Conservation (phyloP, 2,113 vertebrate species). For the Sakesphorus luctuosus region DNA sequence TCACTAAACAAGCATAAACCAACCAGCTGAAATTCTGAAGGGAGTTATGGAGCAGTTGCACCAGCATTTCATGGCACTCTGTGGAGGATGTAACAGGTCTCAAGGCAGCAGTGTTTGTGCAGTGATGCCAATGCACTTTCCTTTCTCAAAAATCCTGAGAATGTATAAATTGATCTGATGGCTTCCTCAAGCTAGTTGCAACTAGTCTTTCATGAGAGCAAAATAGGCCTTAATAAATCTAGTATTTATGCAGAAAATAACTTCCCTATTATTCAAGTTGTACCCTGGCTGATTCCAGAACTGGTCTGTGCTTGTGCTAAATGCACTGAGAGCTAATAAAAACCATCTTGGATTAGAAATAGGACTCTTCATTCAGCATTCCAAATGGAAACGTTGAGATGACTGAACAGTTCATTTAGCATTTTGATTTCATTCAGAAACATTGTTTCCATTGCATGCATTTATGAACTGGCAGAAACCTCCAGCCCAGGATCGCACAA, state of each 20-base stretch:
- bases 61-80: neutral
- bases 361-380: slow-evolving; percentile 36
- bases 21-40: neutral
- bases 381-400: slow-evolving; percentile 63
- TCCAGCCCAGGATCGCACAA: slow-evolving; percentile 25
- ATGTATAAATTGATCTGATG: neutral
- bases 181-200: neutral
- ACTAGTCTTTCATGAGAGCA: slow-evolving; percentile 8
- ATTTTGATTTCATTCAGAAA: slow-evolving; percentile 53
- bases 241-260: slow-evolving; percentile 44
- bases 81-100: neutral
- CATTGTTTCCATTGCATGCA: slow-evolving; percentile 42
- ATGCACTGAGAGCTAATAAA: slow-evolving; percentile 52
- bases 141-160: neutral
- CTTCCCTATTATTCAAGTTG: slow-evolving; percentile 24
- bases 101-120: neutral
- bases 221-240: slow-evolving; percentile 1
- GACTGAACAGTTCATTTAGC: slow-evolving; percentile 12
- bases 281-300: slow-evolving; percentile 41
- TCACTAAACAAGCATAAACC: neutral
- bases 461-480: slow-evolving; percentile 69
- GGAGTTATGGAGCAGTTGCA: neutral
- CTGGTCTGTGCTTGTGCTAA: slow-evolving; percentile 44
- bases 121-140: neutral
- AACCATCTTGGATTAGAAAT: slow-evolving; percentile 52